Base-by-base conservation (phyloP, 2,888 invertebrate genomes). In the Clostera curtula region DNA sequence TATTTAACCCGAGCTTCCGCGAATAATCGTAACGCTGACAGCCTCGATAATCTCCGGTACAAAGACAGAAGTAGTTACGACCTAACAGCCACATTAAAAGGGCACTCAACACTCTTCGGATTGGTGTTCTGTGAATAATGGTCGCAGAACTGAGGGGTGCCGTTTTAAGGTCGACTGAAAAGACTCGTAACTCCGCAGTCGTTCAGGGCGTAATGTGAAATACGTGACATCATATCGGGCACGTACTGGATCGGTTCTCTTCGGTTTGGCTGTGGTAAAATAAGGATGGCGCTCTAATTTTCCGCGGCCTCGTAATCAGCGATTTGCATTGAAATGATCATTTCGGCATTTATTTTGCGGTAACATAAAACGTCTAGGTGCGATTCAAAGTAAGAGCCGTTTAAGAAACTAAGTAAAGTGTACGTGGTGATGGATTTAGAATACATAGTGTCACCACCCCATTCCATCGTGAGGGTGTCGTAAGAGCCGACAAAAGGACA, bases 161-260 rank as follows among this genome's bases (percentile, higher is more conserved):
- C 53, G 49, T 66, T 67, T 68, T 66, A 67, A 62, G 62, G 60
- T 50, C 38, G 50, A 33, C 55, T 66, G 63, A 63, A 69, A 67
- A 66, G 61, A 65, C 57, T 69, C 70, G 69, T 72, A 67, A 69
- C 69, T 61, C 51, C 47, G 43, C 43, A 69, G 67, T 65, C 68
- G 62, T 70, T 70, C 67, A 53, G 52, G 50, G 55, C 49, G 57
- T 69, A 70, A 72, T 69, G 69, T 53, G 61, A 49, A 44, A 37
- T 47, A 47, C 47, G 47, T 47, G 48, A 33, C 16, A 24, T 36
- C 49, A 48, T 50, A 42, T 36, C 31, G 28, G 22, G 46, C 61
- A 61, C 62, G 62, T 57, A 37, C 35, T 12, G 46, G 50, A 53
- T 54, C 46, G 49, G 49, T 53, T 54, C 41, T 24, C 32, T 14